Evolutionary conservation across 2,797 vertebrate genomes (phyloP).

Genomic region (Leptoclinus maculatus): DNA sequence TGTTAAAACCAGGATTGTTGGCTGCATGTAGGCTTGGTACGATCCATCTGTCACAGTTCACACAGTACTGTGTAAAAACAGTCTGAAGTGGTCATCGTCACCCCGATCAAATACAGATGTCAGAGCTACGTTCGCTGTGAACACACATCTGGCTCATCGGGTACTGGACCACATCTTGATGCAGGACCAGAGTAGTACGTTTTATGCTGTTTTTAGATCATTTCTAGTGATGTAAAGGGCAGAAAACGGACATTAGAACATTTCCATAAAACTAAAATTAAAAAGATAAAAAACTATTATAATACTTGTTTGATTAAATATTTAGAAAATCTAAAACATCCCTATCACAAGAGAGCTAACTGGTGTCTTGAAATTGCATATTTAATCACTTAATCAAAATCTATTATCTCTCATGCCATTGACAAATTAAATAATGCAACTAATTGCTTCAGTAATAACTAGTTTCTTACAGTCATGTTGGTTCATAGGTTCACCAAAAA

Average conservation of each 20-base stretch:
- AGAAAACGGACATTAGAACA: background rate
- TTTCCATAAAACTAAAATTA: background rate
- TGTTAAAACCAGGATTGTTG: background rate
- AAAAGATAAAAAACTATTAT: background rate
- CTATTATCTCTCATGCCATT: background rate
- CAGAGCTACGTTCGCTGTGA: conserved; percentile 26
- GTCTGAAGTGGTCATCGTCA: conserved; percentile 29
- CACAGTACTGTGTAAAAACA: conserved; percentile 14
- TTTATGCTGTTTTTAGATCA: background rate
- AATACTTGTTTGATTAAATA: background rate
- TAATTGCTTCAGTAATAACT: background rate
- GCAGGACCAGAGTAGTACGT: background rate
- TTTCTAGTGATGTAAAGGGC: background rate
- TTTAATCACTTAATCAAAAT: background rate
- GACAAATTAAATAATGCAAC: background rate
- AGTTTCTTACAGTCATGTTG: background rate
- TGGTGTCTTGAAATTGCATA: background rate
- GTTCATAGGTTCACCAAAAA: background rate
- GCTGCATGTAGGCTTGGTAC: background rate
- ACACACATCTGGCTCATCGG: conserved; percentile 20
- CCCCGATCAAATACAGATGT: conserved; percentile 50
- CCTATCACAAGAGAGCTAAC: background rate
- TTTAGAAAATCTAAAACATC: background rate
- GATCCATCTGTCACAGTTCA: background rate
- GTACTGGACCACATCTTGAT: background rate